phyloP scores from a whole-genome alignment of 2,113 vertebrate genomes.

The Embiotoca jacksoni region DNA sequence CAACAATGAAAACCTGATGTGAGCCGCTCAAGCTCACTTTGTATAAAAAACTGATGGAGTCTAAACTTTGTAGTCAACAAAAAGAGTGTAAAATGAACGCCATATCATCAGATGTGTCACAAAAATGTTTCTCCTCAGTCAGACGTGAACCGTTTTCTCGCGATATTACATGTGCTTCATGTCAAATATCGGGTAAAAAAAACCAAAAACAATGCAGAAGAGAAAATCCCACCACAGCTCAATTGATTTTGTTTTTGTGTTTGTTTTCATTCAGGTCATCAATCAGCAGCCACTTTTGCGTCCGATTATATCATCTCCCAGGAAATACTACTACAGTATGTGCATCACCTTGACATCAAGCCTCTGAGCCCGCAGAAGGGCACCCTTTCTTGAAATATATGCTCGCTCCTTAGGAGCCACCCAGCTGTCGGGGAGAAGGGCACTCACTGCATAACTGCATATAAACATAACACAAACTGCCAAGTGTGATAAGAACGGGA shows the following conservation, averaged over 20 bases:
- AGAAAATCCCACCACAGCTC: background rate
- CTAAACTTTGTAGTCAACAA: background rate
- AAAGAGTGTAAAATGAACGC: background rate
- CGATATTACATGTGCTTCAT: background rate
- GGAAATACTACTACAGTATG: slow-evolving; percentile 19
- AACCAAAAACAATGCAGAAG: background rate
- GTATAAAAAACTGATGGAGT: background rate
- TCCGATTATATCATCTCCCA: slow-evolving; percentile 41
- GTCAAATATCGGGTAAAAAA: background rate
- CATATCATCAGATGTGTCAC: too few species aligned
- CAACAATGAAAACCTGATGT: background rate
- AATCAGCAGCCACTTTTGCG: slow-evolving; percentile 45
- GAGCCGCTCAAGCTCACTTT: background rate
- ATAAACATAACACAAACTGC: slow-evolving; percentile 74
- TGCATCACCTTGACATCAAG: slow-evolving; percentile 40
- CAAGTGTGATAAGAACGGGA: slow-evolving; percentile 72
- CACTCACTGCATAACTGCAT: slow-evolving; percentile 66
- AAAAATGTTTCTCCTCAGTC: too few species aligned
- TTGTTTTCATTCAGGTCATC: slow-evolving; percentile 39
- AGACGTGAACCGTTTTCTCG: too few species aligned
- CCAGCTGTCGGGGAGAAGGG: slow-evolving; percentile 66
- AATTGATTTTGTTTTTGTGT: background rate
- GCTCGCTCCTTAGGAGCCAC: slow-evolving; percentile 42
- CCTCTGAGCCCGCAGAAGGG: slow-evolving; percentile 48
- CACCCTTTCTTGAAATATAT: slow-evolving; percentile 54